Conservation (phyloP, 2,797 vertebrate species). For the Dicrostonyx torquatus region DNA sequence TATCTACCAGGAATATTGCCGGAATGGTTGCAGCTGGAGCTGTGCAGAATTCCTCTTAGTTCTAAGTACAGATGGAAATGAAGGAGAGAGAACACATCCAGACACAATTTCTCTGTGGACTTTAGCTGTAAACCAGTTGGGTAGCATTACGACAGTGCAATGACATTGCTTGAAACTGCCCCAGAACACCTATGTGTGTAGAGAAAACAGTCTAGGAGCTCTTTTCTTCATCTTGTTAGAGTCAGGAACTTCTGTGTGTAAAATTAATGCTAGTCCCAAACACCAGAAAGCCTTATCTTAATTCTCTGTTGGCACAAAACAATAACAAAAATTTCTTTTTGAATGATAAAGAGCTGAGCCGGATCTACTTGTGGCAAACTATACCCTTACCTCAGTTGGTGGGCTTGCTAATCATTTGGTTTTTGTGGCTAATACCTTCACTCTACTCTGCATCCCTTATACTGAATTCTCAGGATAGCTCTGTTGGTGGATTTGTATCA, state of each 20-base stretch:
- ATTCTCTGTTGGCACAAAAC: not conserved
- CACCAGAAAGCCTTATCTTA: constrained; percentile 10
- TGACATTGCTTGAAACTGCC: not conserved
- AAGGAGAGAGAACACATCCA: not conserved
- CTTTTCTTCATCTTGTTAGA: not conserved
- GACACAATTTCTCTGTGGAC: not conserved
- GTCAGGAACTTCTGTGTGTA: not conserved
- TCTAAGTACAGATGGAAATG: not conserved
- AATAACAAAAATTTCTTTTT: constrained; percentile 41
- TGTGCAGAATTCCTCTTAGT: not conserved
- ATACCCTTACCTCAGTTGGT: not conserved
- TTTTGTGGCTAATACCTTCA: not conserved
- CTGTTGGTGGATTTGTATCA: not conserved
- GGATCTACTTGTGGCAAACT: not conserved
- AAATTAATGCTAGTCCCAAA: not conserved
- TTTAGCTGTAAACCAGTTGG: not conserved
- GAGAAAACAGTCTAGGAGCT: not conserved
- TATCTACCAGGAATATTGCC: not conserved
- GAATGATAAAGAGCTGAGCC: not conserved
- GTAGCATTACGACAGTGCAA: not conserved
- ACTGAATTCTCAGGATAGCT: not conserved
- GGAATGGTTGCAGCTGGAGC: not conserved
- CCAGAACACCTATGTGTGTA: too few species aligned
- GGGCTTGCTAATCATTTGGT: not conserved
- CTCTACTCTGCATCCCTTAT: not conserved